Base-by-base conservation (phyloP, 2,888 invertebrate genomes). In the Gastracanthus pulcherrimus region DNA sequence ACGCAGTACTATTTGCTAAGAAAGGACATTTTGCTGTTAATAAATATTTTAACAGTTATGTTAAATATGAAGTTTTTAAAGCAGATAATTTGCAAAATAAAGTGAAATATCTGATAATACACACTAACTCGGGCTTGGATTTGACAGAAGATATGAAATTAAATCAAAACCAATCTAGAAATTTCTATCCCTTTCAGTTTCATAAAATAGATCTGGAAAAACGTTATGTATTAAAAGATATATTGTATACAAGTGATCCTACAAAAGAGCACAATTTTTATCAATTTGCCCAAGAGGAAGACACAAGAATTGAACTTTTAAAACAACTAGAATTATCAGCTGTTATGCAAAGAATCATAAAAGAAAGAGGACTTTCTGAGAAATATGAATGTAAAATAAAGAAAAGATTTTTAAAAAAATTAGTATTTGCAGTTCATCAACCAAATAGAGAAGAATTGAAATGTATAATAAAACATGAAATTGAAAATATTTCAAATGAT, bases 81-180 rank as follows among this genome's bases (percentile, higher is more conserved):
- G 9, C 19, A 75, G 78, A 84, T 82, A 66, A 64, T 82, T 83
- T 29, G 77, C 82, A 45, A 83, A 83, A 83, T n/a, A 45, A 70
- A 82, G 76, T 86, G 81, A 79, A 86, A 83, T 84, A 86, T 81
- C 84, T 87, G 82, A 82, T 86, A 82, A 45, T 87, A 26, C 87
- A 85, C 84, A 86, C 86, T 58, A 87, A 87, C 84, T 82, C 84
- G 82, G 55, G 83, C 31, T 83, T 87, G 11, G 84, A 86, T 76
- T 78, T 87, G 75, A 84, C 86, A 77, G 69, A 84, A 84, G 82
- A 86, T 69, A 84, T 83, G 67, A 62, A 81, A 51, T 85, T 86
- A 64, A 86, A 71, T 79, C 23, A 83, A 69, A 77, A 72, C 19
- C 23, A 74, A 69, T 80, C 48, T 7, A 85, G 67, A 64, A 62